Evolutionary conservation across 2,797 vertebrate species (phyloP), one percentile per base, ranked within the genome.

Genomic region (Sebastes matsubarae): DNA sequence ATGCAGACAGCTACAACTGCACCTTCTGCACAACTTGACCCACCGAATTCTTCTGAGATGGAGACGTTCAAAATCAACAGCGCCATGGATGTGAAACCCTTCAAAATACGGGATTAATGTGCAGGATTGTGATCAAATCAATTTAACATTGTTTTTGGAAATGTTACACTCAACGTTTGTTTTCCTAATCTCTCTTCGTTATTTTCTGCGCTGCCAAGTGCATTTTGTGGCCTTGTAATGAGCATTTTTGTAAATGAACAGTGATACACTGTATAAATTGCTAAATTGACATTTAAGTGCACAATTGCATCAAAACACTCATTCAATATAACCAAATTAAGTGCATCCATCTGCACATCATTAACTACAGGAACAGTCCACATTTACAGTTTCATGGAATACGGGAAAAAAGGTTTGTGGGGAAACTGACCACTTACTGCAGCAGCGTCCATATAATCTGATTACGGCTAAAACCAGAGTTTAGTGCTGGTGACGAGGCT

Each of bases 1-100:
- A 84, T 2, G 78, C 68, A 86, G 94, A 94, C 92, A 90, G 90
- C 78, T 82, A 61, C 60, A 76, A 84, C 85, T 75, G 73, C 54
- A 82, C 85, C 73, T 85, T 81, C 65, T 67, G 74, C 75, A 75
- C 70, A 11, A 61, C 38, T 18, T 83, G 82, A 90, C 79, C 87
- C 64, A 36, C 75, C 12, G 50, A 75, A 78, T 75, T 77, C 63
- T 71, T 79, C 72, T 24, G 65, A 76, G 66, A 77, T 69, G 83
- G 85, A 87, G 74, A 85, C 38, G 22, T 72, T 81, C 77, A 73
- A 77, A 88, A 84, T 77, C 67, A 86, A 75, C 58, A 74, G 65
- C 5, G 42, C 36, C n/a, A 14, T 38, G 30, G 50, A 77, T 50
- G 57, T 67, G 38, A 30, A 87, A 74, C 20, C 57, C 52, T 22